Base-by-base conservation (phyloP, 2,888 invertebrate genomes). In the Cerastis rubricosa region DNA sequence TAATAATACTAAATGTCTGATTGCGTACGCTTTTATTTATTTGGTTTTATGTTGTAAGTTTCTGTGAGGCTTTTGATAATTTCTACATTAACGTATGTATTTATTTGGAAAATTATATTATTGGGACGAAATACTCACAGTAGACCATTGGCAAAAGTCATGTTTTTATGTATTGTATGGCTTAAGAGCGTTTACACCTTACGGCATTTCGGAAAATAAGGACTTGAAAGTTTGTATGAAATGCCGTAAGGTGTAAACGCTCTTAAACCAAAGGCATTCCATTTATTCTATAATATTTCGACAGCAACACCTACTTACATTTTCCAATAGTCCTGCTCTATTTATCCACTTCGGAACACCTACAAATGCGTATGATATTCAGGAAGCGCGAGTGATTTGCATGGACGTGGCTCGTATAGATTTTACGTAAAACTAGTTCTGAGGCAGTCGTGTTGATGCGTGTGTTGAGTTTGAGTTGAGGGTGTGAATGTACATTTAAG, bases 321-420 rank as follows among this genome's bases (percentile, higher is more conserved):
- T 59, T 78, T 59, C 54, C 49, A 69, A 45, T 51, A 65, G 4
- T 59, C 22, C n/a, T 45, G 17, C n/a, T 61, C 54, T 74, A 17
- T 47, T 45, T 70, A 75, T 64, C 22, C 59, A 22, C 59, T 80
- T 67, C 63, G 35, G 71, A 71, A 71, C 45, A 47, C 66, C 40
- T 67, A 71, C 29, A 73, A 79, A 69, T 80, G 76, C 65, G 83
- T 72, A 72, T 72, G 71, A 79, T 83, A 80, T 83, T 83, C 82
- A 70, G 67, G 49, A 64, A 70, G 63, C 47, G 49, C 66, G 25
- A 75, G 51, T 83, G 72, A 83, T 83, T 76, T 83, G 71, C 79
- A 83, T 82, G 54, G 71, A 85, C 82, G 72, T 80, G 80, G 43
- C 70, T 70, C 76, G 76, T 80, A 71, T 73, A 65, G 80, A 65